These are phyloP conservation scores for Aptenodytes forsteri DNA, from an alignment of 2,113 vertebrate species.

Conservation along the genomic window DNA sequence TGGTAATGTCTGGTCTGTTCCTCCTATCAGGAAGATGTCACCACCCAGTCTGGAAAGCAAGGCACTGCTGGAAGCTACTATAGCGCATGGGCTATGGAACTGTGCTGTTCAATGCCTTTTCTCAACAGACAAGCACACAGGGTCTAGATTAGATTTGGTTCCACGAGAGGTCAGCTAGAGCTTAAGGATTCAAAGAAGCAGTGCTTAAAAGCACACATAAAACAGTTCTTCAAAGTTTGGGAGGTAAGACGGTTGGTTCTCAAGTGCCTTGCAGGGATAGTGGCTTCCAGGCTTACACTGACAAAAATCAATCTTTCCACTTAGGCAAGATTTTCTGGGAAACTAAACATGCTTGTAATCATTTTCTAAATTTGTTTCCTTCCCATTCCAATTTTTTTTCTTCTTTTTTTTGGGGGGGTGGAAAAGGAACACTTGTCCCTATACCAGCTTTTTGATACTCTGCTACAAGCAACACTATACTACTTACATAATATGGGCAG, in stretches of 20 bases:
- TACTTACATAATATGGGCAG: neutral
- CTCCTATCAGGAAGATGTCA: neutral
- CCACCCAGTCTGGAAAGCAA: neutral
- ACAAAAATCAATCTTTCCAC: neutral
- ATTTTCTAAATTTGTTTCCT: neutral
- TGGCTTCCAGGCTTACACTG: neutral
- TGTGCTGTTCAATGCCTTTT: neutral
- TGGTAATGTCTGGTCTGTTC: too few species aligned
- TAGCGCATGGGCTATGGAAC: fast-evolving
- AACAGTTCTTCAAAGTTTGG: neutral
- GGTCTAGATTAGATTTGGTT: neutral
- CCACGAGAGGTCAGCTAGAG: neutral
- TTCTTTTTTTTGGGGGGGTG: fast-evolving
- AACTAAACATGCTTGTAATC: neutral
- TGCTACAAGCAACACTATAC: neutral
- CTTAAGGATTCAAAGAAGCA: neutral
- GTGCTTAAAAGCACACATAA: neutral
- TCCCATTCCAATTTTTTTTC: neutral
- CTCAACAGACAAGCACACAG: neutral
- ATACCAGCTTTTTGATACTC: neutral
- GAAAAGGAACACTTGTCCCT: neutral
- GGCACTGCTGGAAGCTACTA: neutral
- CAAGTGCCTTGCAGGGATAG: neutral
- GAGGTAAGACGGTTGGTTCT: neutral
- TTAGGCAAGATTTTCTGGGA: neutral